These are phyloP conservation scores for Leucosticte australis DNA, from an alignment of 2,113 vertebrate species.

Conservation along the genomic window DNA sequence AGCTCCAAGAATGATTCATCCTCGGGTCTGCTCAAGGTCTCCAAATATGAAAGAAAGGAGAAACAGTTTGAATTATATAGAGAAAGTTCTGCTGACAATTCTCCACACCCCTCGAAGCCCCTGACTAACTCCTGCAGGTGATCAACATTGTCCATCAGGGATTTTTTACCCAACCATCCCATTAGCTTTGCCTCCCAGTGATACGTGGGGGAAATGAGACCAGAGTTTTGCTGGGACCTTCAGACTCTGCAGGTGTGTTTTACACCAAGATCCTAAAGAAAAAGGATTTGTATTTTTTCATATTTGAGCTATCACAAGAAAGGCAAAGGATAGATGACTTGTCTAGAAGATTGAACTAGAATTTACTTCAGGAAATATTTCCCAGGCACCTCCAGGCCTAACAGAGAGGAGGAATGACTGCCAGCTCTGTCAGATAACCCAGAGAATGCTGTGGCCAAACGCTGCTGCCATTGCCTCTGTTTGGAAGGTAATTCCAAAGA, in stretches of 20 bases:
- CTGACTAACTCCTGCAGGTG: background rate
- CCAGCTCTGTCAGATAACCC: background rate
- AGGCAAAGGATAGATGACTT: background rate
- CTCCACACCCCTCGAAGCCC: background rate
- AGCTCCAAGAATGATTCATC: slow-evolving; percentile 14
- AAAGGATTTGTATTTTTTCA: background rate
- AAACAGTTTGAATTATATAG: background rate
- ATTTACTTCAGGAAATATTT: background rate
- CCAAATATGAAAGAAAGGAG: slow-evolving; percentile 9
- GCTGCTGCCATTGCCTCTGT: background rate
- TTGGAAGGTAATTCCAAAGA: background rate
- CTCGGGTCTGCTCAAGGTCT: slow-evolving; percentile 38
- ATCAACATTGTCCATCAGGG: background rate
- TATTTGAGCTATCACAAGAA: background rate
- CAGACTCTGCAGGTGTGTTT: background rate
- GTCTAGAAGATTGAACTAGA: background rate
- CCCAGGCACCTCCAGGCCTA: background rate
- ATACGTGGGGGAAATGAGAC: background rate
- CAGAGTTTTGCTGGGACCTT: background rate
- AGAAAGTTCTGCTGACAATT: background rate
- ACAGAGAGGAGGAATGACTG: background rate
- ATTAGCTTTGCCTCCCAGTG: background rate
- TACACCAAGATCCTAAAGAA: background rate
- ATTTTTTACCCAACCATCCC: background rate
- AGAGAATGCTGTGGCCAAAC: background rate